These are phyloP conservation scores for Ahaetulla prasina DNA, from an alignment of 2,113 vertebrate species.

Conservation along the genomic window DNA sequence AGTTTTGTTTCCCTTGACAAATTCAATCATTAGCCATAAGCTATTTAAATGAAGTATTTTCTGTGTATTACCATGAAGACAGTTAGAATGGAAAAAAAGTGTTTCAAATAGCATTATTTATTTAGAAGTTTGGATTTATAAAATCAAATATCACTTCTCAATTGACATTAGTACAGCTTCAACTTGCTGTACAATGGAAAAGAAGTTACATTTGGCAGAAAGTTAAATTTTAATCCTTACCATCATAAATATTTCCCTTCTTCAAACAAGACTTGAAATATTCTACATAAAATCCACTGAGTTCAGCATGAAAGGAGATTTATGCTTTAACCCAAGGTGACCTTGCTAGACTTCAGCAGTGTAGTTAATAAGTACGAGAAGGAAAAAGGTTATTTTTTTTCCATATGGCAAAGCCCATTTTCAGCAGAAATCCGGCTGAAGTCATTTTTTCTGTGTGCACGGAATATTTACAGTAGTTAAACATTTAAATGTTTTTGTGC, in stretches of 20 bases:
- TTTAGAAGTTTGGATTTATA: neutral
- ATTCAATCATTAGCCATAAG: neutral
- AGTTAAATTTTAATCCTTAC: neutral
- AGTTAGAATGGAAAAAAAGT: fast-evolving
- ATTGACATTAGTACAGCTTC: neutral
- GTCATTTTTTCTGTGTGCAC: neutral
- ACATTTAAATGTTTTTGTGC: slow-evolving; percentile 51
- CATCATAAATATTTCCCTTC: neutral
- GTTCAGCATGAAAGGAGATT: slow-evolving; percentile 26
- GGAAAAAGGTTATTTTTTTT: neutral
- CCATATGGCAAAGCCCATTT: neutral
- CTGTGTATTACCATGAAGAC: neutral
- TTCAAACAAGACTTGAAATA: slow-evolving; percentile 6
- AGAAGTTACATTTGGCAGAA: neutral
- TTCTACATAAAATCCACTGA: slow-evolving; percentile 27
- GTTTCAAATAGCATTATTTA: neutral
- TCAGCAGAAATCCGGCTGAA: neutral
- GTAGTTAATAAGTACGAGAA: neutral
- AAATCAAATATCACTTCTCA: neutral
- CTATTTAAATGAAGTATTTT: neutral
- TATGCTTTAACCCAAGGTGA: slow-evolving; percentile 9
- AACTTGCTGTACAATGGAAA: neutral
- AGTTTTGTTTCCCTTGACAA: neutral
- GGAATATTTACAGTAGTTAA: slow-evolving; percentile 28
- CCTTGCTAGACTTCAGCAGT: slow-evolving; percentile 12